Evolutionary conservation across 2,888 invertebrate genomes (phyloP), one percentile per base, ranked within the genome.

Genomic region (Odontocolon sp.): DNA sequence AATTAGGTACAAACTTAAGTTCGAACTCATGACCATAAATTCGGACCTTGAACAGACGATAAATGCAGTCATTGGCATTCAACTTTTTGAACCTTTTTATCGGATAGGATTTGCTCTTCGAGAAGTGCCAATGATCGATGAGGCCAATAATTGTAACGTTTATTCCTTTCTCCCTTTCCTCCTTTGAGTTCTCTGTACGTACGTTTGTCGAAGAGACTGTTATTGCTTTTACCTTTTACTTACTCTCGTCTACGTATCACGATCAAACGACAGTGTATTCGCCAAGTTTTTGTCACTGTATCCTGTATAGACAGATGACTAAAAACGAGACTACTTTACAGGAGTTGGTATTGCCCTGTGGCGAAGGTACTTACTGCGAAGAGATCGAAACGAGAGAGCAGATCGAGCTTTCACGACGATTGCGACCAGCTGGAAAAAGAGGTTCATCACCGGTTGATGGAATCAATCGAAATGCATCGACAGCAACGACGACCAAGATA

Each of bases 401-500:
- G 0, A 9, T 1, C 3, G 3, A 18, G 45, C 31, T 6, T 31
- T 18, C 28, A 31, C 45, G 61, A 45, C 11, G 31, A 4, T 5
- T 42, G 31, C 45, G 31, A 31, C 31, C 18, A 16, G 16, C 9
- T 18, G 59, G 59, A 73, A 67, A 67, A 67, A 73, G 45, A 45
- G 52, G 18, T 54, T 16, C 18, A 42, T 64, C 57, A 57, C 47
- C 40, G 59, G 59, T 42, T 28, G 42, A 59, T 73, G 67, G 67
- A 61, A 67, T 67, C 73, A 50, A 73, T 73, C 61, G 67, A 61
- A 61, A 50, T 45, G 28, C 73, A 73, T 67, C 73, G 61, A 67
- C 73, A 33, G 61, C 36, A 54, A 42, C 52, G 8, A 45, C 66
- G 45, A 40, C 21, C 21, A 9, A 38, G n/a, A 11, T 0, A 16